phyloP scores from a whole-genome alignment of 2,113 vertebrate species.

The Pogona vitticeps region DNA sequence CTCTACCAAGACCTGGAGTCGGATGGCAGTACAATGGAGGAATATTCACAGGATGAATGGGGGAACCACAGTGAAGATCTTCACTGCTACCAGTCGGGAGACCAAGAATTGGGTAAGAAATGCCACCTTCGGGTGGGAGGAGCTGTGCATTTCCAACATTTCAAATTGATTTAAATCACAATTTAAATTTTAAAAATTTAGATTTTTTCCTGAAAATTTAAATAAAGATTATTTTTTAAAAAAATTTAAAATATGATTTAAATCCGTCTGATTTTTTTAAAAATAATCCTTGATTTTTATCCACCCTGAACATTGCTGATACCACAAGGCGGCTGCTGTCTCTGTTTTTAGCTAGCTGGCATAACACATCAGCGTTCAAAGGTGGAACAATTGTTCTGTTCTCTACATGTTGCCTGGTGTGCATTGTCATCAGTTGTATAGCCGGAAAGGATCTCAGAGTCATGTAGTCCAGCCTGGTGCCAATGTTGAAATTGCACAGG shows the following conservation, averaged over 20 bases:
- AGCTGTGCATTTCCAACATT: too few species aligned
- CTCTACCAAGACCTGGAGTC: slow-evolving; percentile 99
- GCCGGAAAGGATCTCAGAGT: too few species aligned
- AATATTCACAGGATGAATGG: slow-evolving; percentile 97
- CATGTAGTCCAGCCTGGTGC: too few species aligned
- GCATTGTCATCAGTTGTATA: neutral
- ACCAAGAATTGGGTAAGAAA: slow-evolving; percentile 91
- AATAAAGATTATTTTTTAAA: too few species aligned
- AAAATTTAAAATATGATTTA: too few species aligned
- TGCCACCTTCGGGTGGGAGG: too few species aligned
- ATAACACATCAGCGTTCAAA: neutral
- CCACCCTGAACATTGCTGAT: neutral
- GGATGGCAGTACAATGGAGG: slow-evolving; percentile 95
- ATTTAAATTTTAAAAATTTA: too few species aligned
- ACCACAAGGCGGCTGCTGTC: rapidly evolving
- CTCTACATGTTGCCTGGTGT: neutral
- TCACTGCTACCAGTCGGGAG: slow-evolving; percentile 90
- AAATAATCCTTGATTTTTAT: too few species aligned
- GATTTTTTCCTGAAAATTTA: too few species aligned
- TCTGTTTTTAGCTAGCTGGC: neutral
- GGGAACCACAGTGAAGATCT: slow-evolving; percentile 94
- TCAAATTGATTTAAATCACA: too few species aligned
- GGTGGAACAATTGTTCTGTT: neutral
- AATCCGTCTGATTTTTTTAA: neutral
- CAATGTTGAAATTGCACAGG: too few species aligned